These are phyloP conservation scores for Philypnodon macrostomus DNA, from an alignment of 2,797 vertebrate genomes.

Conservation along the genomic window DNA sequence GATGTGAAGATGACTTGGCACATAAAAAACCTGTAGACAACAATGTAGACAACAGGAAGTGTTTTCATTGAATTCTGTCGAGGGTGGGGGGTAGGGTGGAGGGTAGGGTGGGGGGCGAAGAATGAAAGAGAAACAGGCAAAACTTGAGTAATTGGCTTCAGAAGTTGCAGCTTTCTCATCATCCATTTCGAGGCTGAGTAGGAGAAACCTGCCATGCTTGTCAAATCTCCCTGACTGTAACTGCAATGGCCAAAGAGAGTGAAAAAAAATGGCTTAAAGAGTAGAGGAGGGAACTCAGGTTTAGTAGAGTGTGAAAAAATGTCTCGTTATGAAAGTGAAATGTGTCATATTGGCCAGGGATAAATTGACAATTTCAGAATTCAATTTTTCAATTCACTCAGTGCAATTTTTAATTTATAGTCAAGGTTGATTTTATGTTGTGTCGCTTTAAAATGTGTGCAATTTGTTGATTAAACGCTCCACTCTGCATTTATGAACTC, in stretches of 20 bases:
- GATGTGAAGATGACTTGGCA: constrained; percentile 55
- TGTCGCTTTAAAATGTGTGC: not conserved
- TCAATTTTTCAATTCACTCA: constrained; percentile 37
- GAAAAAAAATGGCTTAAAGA: constrained; percentile 61
- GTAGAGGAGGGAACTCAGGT: constrained; percentile 62
- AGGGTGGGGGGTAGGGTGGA: constrained; percentile 39
- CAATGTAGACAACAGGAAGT: constrained; percentile 44
- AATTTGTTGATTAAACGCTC: constrained; percentile 4
- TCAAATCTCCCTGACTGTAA: constrained; percentile 69
- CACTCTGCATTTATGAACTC: not conserved
- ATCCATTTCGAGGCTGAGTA: constrained; percentile 55
- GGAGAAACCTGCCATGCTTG: constrained; percentile 74
- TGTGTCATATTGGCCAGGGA: constrained; percentile 58
- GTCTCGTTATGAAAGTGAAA: constrained; percentile 72
- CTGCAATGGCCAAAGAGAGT: constrained; percentile 65
- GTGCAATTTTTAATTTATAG: constrained; percentile 44
- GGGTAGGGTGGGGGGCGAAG: constrained; percentile 37
- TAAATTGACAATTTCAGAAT: constrained; percentile 34
- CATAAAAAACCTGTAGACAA: constrained; percentile 42
- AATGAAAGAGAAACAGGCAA: constrained; percentile 58
- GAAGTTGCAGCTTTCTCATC: constrained; percentile 62
- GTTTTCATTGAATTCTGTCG: constrained; percentile 50
- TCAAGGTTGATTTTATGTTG: not conserved
- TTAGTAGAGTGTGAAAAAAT: constrained; percentile 72
- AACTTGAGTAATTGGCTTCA: constrained; percentile 73